These are phyloP conservation scores for Drosophila atripex DNA, from an alignment of 2,888 invertebrate genomes.

Conservation along the genomic window DNA sequence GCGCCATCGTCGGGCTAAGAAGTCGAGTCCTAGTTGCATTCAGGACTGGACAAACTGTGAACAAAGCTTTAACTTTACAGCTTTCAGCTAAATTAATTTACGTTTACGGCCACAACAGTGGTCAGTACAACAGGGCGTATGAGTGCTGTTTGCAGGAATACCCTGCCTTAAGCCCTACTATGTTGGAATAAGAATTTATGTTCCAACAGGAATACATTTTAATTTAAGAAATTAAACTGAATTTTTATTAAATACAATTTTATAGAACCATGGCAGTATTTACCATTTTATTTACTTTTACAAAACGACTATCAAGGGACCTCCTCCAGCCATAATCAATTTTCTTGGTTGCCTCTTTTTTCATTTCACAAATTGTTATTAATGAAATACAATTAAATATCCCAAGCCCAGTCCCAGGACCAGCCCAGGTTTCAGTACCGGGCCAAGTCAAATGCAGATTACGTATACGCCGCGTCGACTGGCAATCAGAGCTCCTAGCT, in stretches of 20 bases:
- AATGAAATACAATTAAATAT: slow-evolving; percentile 79
- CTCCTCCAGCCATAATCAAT: slow-evolving; percentile 16
- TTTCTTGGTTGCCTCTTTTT: slow-evolving; percentile 9
- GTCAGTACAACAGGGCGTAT: slow-evolving; percentile 13
- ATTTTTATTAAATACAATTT: not conserved
- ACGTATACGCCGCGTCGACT: slow-evolving; percentile 66
- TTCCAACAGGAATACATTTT: not conserved
- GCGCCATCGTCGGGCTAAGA: slow-evolving; percentile 30
- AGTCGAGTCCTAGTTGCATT: slow-evolving; percentile 8
- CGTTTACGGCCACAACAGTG: slow-evolving; percentile 69
- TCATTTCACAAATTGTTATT: slow-evolving; percentile 68
- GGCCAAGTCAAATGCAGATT: slow-evolving; percentile 58
- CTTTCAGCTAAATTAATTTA: slow-evolving; percentile 83
- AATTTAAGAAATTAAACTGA: not conserved
- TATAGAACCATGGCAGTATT: not conserved
- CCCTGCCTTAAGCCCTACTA: not conserved
- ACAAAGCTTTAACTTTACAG: slow-evolving; percentile 81
- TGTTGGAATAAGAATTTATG: not conserved
- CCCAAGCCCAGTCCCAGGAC: slow-evolving; percentile 29
- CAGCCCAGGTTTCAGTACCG: slow-evolving; percentile 28
- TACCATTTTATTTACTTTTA: not conserved
- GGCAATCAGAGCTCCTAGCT: slow-evolving; percentile 59
- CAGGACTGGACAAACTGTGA: slow-evolving; percentile 58
- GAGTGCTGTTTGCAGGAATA: slow-evolving; percentile 7
- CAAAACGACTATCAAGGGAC: slow-evolving; percentile 19